These are phyloP conservation scores for Labeo rohita DNA, from an alignment of 2,113 vertebrate species.

Conservation along the genomic window DNA sequence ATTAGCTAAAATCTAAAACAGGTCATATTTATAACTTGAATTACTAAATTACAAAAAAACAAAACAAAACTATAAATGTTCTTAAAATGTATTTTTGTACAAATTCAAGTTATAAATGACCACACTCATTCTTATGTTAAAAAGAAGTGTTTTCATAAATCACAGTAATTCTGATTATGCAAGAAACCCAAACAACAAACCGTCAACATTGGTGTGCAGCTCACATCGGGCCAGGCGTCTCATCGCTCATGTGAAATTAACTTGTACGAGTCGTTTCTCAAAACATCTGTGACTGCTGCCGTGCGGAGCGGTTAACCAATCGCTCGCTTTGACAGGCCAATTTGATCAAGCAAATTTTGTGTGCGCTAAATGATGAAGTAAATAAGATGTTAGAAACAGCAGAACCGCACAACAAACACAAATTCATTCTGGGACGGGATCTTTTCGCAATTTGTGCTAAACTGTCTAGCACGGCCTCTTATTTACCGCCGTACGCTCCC, in stretches of 20 bases:
- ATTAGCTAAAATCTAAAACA: too few relatives aligned
- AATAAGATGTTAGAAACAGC: constrained; percentile 12
- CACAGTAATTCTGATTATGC: background rate
- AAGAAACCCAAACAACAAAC: background rate
- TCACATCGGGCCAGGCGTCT: background rate
- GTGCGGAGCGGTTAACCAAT: background rate
- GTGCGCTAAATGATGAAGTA: constrained; percentile 12
- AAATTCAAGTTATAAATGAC: too few relatives aligned
- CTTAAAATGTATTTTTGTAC: too few relatives aligned
- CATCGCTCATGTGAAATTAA: background rate
- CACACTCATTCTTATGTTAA: background rate
- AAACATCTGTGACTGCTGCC: background rate
- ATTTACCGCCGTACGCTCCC: background rate
- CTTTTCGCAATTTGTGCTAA: background rate
- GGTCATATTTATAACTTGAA: too few relatives aligned
- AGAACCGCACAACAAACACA: background rate
- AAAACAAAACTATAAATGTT: too few relatives aligned
- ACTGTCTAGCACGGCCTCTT: background rate
- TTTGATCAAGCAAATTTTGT: constrained; percentile 14
- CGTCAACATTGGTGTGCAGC: too few relatives aligned
- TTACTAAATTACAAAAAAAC: too few relatives aligned
- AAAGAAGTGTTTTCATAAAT: background rate
- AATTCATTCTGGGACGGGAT: constrained; percentile 3
- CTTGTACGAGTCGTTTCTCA: background rate
- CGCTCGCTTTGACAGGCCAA: background rate